Percentiles rank a stretch among this genome's conserved stretches.
These are phyloP conservation scores for Prenolepis imparis DNA, from an alignment of 2,888 invertebrate genomes.

Conservation along the genomic window DNA sequence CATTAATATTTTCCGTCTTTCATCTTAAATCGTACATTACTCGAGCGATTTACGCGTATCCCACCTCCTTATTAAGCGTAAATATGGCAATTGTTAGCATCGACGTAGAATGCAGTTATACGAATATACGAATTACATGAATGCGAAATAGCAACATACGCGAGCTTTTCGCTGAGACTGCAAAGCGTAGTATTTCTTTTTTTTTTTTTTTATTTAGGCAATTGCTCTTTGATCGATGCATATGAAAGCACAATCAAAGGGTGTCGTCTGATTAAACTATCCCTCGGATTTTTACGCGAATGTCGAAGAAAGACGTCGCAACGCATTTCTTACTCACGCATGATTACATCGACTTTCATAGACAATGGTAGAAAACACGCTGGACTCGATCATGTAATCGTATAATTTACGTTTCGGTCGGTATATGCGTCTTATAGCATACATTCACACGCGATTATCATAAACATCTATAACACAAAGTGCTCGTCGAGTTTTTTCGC, in stretches of 20 bases:
- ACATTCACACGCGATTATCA: slow-evolving; percentile 28
- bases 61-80: slow-evolving; percentile 65
- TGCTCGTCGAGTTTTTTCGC: not conserved
- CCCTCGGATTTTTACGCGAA: slow-evolving; percentile 27
- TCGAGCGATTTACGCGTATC: slow-evolving; percentile 63
- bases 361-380: slow-evolving; percentile 46
- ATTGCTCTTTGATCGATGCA: slow-evolving; percentile 39
- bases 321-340: slow-evolving; percentile 40
- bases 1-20: slow-evolving; percentile 27
- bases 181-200: slow-evolving; percentile 47
- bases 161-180: slow-evolving; percentile 50
- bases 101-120: slow-evolving; percentile 61
- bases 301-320: slow-evolving; percentile 40
- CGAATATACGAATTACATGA: slow-evolving; percentile 60
- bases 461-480: slow-evolving; percentile 50
- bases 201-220: slow-evolving; percentile 57
- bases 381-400: slow-evolving; percentile 30
- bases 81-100: slow-evolving; percentile 72
- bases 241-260: slow-evolving; percentile 31
- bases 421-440: slow-evolving; percentile 28
- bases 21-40: slow-evolving; percentile 56
- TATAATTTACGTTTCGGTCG: slow-evolving; percentile 42
- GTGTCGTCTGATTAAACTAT: slow-evolving; percentile 1
- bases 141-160: slow-evolving; percentile 47
- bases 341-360: slow-evolving; percentile 55